Conservation (phyloP, 2,797 vertebrate genomes). For the Trematomus bernacchii region DNA sequence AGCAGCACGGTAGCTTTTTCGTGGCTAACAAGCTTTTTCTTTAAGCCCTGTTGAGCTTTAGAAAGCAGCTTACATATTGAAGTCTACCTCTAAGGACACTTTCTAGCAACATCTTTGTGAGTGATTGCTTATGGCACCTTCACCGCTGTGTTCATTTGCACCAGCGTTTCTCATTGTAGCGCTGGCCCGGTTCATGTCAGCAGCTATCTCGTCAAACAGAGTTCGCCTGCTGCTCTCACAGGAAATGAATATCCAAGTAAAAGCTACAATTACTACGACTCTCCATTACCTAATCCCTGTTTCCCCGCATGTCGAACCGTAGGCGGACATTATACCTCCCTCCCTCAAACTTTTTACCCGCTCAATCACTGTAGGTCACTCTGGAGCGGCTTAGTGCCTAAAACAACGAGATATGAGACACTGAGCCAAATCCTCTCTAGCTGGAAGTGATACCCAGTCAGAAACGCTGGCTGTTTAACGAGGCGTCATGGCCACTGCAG, state of each 20-base stretch:
- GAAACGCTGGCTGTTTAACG: conserved; percentile 57
- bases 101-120: neutral
- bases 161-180: neutral
- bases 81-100: neutral
- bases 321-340: neutral
- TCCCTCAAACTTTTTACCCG: neutral
- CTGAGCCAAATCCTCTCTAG: conserved; percentile 40
- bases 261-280: neutral
- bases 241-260: conserved; percentile 4
- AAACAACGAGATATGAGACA: conserved; percentile 49
- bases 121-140: neutral
- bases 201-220: neutral
- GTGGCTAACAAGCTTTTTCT: neutral
- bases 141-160: neutral
- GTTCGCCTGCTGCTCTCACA: neutral
- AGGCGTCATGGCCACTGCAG: conserved; percentile 50
- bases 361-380: conserved; percentile 36
- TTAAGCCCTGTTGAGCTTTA: neutral
- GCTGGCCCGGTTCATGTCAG: neutral
- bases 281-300: neutral
- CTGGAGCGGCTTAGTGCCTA: conserved; percentile 37
- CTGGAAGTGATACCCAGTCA: conserved; percentile 47
- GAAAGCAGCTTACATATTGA: neutral
- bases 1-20: too few species aligned
- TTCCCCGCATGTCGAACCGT: conserved; percentile 2